phyloP scores from a whole-genome alignment of 2,888 invertebrate genomes.

The Thyatira batis region DNA sequence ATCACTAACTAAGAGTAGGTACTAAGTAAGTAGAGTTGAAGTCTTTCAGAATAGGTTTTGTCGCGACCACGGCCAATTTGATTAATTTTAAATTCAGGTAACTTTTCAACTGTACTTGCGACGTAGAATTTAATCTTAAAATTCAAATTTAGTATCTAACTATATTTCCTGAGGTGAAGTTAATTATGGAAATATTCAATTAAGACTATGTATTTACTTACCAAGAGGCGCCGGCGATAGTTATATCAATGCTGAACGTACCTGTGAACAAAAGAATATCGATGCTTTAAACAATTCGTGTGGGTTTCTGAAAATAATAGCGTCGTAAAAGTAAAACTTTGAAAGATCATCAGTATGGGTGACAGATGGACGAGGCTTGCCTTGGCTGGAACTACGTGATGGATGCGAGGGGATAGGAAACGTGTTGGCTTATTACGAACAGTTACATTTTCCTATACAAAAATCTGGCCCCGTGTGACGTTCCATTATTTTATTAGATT shows the following conservation, averaged over 20 bases:
- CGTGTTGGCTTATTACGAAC: conserved; percentile 75
- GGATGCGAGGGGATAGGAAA: conserved; percentile 60
- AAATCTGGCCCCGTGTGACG: conserved; percentile 63
- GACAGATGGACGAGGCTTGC: conserved; percentile 49
- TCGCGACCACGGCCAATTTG: conserved; percentile 65
- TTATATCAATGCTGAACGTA: not conserved
- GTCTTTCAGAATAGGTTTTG: conserved; percentile 71
- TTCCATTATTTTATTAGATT: conserved; percentile 75
- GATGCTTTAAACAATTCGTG: not conserved
- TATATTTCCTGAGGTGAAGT: not conserved
- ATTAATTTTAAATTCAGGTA: conserved; percentile 70
- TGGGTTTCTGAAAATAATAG: not conserved
- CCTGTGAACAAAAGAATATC: conserved; percentile 5
- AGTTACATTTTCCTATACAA: conserved; percentile 61
- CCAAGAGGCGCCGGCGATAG: not conserved
- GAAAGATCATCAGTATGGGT: conserved; percentile 31
- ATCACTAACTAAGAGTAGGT: conserved; percentile 59
- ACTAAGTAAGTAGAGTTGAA: conserved; percentile 67
- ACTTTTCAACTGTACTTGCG: conserved; percentile 69
- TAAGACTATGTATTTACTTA: not conserved
- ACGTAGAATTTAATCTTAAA: conserved; percentile 53
- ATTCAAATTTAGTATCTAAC: not conserved
- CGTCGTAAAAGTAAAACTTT: conserved; percentile 4
- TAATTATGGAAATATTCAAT: not conserved
- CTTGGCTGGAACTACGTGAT: conserved; percentile 48